Evolutionary conservation across 1,140 invertebrate genomes (phyloP).

Genomic region (silkworm (Bombyx mori)): DNA sequence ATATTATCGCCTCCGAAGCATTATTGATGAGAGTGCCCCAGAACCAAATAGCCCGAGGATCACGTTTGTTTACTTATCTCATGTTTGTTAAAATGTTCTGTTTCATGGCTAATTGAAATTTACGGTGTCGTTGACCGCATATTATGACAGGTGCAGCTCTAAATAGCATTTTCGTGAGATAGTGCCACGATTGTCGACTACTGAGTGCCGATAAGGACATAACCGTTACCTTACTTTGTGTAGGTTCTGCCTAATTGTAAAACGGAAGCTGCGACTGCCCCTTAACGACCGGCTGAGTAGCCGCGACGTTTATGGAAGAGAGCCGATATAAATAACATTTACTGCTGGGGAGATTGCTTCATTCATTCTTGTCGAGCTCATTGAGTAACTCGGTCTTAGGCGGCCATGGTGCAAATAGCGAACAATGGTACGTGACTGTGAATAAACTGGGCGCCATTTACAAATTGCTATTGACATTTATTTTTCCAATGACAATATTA

Average conservation of each 20-base stretch:
- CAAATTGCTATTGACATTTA: conserved; percentile 44
- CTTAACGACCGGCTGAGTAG: conserved; percentile 41
- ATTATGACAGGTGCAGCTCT: conserved; percentile 60
- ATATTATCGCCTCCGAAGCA: conserved; percentile 58
- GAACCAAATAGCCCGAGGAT: conserved; percentile 62
- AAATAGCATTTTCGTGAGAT: conserved; percentile 66
- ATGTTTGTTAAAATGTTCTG: conserved; percentile 42
- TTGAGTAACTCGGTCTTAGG: conserved; percentile 48
- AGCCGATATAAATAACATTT: conserved; percentile 57
- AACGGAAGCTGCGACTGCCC: conserved; percentile 51
- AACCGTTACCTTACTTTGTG: conserved; percentile 16
- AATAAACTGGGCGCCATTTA: conserved; percentile 39
- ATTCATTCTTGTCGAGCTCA: conserved; percentile 59
- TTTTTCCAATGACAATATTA: conserved; percentile 32
- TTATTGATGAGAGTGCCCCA: conserved; percentile 61
- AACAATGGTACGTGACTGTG: conserved; percentile 41
- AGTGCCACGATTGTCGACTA: conserved; percentile 50
- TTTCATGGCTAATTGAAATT: conserved; percentile 54
- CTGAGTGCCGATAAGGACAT: conserved; percentile 43
- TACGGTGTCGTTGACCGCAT: conserved; percentile 34
- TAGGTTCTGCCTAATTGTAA: conserved; percentile 39
- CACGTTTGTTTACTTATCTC: conserved; percentile 61
- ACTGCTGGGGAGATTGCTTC: conserved; percentile 55
- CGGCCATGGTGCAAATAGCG: conserved; percentile 39
- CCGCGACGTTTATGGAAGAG: conserved; percentile 52